Evolutionary conservation across 1,140 invertebrate genomes (phyloP), one percentile per base, ranked within the genome.

Genomic region (Cherax quadricarinatus): DNA sequence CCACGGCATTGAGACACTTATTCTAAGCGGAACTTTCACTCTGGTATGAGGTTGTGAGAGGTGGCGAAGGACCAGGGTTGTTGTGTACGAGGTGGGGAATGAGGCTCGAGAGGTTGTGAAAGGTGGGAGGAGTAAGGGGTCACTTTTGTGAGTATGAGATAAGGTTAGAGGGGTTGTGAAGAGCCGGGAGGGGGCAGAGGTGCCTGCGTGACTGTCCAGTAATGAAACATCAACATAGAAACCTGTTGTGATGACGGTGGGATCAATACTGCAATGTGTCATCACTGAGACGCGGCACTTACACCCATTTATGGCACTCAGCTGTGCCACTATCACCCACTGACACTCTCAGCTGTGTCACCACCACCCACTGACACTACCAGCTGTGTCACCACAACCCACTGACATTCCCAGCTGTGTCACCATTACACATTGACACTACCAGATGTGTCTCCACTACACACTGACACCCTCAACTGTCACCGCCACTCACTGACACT

Each of bases 261-360:
- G 18, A 75, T 75, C 70, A 75, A 75, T 75, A 75, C 70, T 75
- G 70, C 24, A 24, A 75, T 75, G 70, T 75, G 70, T 75, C 70
- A 75, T 75, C 70, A 75, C 70, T 66, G 16, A 18, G 14, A 57
- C 53, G 9, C 14, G 3, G 53, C 14, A 57, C 14, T 10, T 14
- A 57, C 14, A 14, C 14, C 53, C 53, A 18, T n/a, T 41, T 41
- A 41, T 41, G 30, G 30, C 30, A 41, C 30, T 18, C 66, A 14
- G 66, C 16, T 5, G 14, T 2, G 14, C 9, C 66, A 18, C 66
- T 1, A 12, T 2, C 66, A 70, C 66, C 18, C 66, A 70, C 66
- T 57, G 53, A 14, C 14, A 57, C 53, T 57, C 3, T 5, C 53
- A 41, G 30, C 2, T 41, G 30, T 41, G 57, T 16, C 57, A 10